These are phyloP conservation scores for Mesorhabditis belari DNA, from an alignment of 2,888 invertebrate species.

Conservation along the genomic window DNA sequence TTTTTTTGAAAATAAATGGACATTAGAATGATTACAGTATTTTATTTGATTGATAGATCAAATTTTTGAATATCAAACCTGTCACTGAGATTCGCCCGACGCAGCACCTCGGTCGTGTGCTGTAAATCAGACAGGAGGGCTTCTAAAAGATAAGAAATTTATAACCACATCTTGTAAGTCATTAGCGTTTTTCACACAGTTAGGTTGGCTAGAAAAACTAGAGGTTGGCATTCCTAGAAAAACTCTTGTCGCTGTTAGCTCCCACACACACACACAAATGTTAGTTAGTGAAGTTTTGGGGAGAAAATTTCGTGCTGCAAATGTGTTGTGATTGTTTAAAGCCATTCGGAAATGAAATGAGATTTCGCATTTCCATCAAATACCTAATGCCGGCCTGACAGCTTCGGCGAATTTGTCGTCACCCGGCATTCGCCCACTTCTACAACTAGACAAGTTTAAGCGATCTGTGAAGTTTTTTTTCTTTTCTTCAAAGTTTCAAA, in stretches of 20 bases:
- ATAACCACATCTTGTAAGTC: no score
- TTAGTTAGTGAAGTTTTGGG: neutral
- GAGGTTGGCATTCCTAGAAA: no score
- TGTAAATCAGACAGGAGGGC: slow-evolving; percentile 89
- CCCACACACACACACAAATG: no score
- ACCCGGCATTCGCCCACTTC: slow-evolving; percentile 15
- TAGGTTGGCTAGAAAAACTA: no score
- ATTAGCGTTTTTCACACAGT: no score
- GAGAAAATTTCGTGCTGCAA: neutral
- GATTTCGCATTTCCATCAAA: neutral
- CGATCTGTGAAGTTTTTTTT: no score
- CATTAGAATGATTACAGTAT: no score
- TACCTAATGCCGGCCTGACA: slow-evolving; percentile 41
- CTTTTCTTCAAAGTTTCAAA: no score
- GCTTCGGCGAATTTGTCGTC: slow-evolving; percentile 41
- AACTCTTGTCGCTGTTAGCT: no score
- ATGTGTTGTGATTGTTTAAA: neutral
- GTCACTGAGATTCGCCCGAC: slow-evolving; percentile 32
- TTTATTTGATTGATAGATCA: neutral
- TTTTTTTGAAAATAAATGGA: no score
- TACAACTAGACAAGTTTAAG: no score
- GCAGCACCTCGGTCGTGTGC: slow-evolving; percentile 73
- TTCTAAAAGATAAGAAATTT: no score
- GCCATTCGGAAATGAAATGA: neutral
- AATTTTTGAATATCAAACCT: neutral